phyloP scores from a whole-genome alignment of 1,140 invertebrate species.

The Agrypnia vestita region DNA sequence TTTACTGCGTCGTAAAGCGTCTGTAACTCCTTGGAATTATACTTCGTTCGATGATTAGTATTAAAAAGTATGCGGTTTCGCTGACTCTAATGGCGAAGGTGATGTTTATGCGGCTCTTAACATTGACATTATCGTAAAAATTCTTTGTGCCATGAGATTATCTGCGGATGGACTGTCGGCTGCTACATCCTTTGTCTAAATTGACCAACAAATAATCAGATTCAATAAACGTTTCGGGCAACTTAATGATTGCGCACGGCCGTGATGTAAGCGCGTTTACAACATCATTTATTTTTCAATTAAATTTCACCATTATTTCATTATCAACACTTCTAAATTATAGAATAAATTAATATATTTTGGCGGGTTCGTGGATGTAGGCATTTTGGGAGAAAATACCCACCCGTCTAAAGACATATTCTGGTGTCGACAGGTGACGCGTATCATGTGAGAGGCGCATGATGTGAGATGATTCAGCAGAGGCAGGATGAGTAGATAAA shows the following conservation, averaged over 20 bases:
- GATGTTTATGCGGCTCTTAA: slow-evolving; percentile 40
- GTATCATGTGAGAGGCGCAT: no score
- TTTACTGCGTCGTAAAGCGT: slow-evolving; percentile 42
- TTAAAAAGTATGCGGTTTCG: slow-evolving; percentile 47
- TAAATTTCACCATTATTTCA: no score
- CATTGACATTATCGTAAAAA: slow-evolving; percentile 37
- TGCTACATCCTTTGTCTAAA: slow-evolving; percentile 34
- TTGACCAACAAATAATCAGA: background rate
- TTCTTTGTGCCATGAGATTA: slow-evolving; percentile 30
- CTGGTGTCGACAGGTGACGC: no score
- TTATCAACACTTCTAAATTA: no score
- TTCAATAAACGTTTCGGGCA: slow-evolving; percentile 4
- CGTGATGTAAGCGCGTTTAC: slow-evolving; percentile 11
- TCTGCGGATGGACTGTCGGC: slow-evolving; percentile 5
- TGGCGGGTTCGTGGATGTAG: no score
- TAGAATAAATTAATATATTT: no score
- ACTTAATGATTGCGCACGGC: slow-evolving; percentile 8
- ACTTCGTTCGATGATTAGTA: slow-evolving; percentile 39
- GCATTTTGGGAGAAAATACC: no score
- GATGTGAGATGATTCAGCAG: no score
- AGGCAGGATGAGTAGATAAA: no score
- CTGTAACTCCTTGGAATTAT: slow-evolving; percentile 40
- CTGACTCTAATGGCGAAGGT: slow-evolving; percentile 17
- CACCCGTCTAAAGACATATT: no score
- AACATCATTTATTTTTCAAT: no score